Evolutionary conservation across 2,797 vertebrate genomes (phyloP), one percentile per base, ranked within the genome.

Genomic region (Clarias fuscus): DNA sequence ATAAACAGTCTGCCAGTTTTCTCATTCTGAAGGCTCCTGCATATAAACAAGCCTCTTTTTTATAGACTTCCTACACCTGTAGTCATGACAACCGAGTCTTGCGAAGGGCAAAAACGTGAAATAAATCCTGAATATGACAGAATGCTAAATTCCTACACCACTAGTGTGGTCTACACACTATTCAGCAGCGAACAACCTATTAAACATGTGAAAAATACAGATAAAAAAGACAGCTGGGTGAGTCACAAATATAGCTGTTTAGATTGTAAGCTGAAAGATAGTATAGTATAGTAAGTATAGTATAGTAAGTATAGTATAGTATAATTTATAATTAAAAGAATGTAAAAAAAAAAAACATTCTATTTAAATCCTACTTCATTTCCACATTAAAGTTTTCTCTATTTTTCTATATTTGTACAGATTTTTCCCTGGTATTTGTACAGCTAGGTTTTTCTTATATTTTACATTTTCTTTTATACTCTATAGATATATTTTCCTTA

Each of bases 51-150:
- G 24, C 40, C 62, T n/a, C 61, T 48, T 80, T 64, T n/a, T 81
- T n/a, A 81, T 53, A 81, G 79, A 67, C 62, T 81, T 27, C 61
- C 62, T 48, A 30, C 40, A 67, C 40, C 62, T 81, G 79, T 67
- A 81, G 79, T 30, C 79, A 81, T 81, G 79, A 67, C 79, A 81
- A 81, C 79, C 7, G 8, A 67, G 40, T 67, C 79, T 53, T 67
- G 61, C 0, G 40, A 81, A 64, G 33, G 8, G 37, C 7, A 61
- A 20, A 59, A 7, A 8, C 40, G 20, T 81, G 40, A 67, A 81
- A 62, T 48, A 48, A 48, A 65, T 67, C 59, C 77, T 80, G 10
- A 80, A 40, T 24, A 40, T 61, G 59, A 22, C 59, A 64, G 24
- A 67, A 30, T 18, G 56, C 43, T 81, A 67, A 48, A 48, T 65